phyloP scores from a whole-genome alignment of 2,113 vertebrate genomes.

The Myrmecobius fasciatus region DNA sequence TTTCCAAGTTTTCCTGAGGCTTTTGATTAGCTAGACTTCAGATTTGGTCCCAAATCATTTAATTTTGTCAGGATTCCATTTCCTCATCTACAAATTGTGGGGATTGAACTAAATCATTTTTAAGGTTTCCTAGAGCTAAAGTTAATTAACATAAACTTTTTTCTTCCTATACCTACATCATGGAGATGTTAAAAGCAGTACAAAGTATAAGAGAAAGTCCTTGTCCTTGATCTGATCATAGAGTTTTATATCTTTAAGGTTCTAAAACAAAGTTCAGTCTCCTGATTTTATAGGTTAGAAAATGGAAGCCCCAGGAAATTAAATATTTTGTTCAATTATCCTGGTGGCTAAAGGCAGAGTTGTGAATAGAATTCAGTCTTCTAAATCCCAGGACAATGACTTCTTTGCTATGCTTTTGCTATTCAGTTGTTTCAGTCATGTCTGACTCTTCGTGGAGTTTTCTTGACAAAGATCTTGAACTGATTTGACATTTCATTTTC shows the following conservation, averaged over 20 bases:
- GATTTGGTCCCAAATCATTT: slow-evolving; percentile 31
- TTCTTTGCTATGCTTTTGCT: neutral
- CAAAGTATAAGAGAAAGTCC: neutral
- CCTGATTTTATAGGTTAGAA: neutral
- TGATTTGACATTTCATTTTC: neutral
- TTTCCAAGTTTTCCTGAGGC: neutral
- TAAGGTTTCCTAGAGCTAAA: neutral
- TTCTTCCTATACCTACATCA: neutral
- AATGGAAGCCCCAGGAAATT: neutral
- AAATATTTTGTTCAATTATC: neutral
- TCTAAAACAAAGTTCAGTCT: neutral
- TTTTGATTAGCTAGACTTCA: neutral
- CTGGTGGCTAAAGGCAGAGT: neutral
- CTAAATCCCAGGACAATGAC: neutral
- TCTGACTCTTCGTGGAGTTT: neutral
- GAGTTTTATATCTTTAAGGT: neutral
- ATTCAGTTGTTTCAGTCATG: neutral
- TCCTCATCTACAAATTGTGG: neutral
- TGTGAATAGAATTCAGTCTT: neutral
- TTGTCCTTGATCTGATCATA: neutral
- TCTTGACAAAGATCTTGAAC: neutral
- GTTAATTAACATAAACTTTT: slow-evolving; percentile 43
- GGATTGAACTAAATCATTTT: slow-evolving; percentile 23
- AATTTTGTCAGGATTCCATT: slow-evolving; percentile 23
- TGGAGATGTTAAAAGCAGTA: slow-evolving; percentile 41